Evolutionary conservation across 2,888 invertebrate species (phyloP).

Genomic region (Phalangium opilio): DNA sequence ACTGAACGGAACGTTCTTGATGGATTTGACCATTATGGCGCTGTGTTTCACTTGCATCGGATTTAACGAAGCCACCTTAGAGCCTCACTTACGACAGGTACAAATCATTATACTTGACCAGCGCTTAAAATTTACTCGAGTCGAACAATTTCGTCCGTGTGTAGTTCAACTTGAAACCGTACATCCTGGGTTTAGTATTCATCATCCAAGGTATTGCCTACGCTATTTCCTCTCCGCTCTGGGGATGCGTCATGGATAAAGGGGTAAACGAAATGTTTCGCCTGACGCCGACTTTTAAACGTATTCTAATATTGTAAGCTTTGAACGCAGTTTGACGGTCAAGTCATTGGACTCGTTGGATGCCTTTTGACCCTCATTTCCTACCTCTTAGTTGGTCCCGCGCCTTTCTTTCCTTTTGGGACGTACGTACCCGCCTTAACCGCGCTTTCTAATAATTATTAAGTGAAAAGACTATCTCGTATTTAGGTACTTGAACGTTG

Average conservation of each 20-base stretch:
- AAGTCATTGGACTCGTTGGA: constrained; percentile 50
- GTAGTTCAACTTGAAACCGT: constrained; percentile 50
- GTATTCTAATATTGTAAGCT: no score
- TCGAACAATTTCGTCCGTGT: no score
- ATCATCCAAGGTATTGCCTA: constrained; percentile 67
- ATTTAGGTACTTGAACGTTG: constrained; percentile 48
- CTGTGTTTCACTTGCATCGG: constrained; percentile 39
- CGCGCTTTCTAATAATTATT: no score
- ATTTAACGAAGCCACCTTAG: constrained; percentile 73
- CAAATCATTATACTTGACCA: no score
- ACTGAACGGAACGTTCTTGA: constrained; percentile 8
- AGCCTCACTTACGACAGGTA: constrained; percentile 59
- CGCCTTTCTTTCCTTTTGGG: constrained; percentile 50
- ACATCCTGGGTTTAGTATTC: constrained; percentile 60
- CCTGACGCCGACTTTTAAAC: no score
- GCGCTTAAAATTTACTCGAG: no score
- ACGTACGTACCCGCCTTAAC: no score
- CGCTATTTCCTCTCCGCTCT: constrained; percentile 56
- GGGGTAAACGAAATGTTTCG: constrained; percentile 34
- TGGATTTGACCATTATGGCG: constrained; percentile 8
- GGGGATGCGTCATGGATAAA: constrained; percentile 66
- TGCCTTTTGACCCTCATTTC: constrained; percentile 48
- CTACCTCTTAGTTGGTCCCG: constrained; percentile 63
- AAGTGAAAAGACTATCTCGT: no score
- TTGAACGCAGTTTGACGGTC: constrained; percentile 40